These are phyloP conservation scores for Zonitis immaculata DNA, from an alignment of 2,888 invertebrate genomes.

Conservation along the genomic window DNA sequence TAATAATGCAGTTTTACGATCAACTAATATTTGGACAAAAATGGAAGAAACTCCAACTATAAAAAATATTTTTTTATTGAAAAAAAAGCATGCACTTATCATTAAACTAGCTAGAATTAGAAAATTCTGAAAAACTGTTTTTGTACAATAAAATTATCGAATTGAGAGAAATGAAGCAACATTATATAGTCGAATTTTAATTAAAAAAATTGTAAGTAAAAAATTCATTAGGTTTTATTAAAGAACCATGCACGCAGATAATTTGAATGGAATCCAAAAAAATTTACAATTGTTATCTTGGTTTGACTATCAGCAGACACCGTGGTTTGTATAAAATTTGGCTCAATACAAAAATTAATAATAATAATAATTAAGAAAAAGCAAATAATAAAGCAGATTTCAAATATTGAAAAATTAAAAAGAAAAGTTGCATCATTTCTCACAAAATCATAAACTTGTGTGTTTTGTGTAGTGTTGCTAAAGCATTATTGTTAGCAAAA, in stretches of 20 bases:
- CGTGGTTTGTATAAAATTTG: conserved; percentile 13
- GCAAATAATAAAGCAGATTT: too few species aligned
- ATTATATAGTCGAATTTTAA: background rate
- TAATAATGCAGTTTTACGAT: conserved; percentile 13
- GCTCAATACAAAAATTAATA: conserved; percentile 14
- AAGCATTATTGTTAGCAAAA: background rate
- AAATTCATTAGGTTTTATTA: too few species aligned
- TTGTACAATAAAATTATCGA: background rate
- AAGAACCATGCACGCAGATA: background rate
- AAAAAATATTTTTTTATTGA: background rate
- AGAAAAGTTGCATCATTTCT: background rate
- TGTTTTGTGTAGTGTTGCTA: background rate
- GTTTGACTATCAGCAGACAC: conserved; percentile 43
- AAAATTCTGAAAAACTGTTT: background rate
- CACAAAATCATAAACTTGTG: background rate
- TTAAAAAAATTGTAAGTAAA: background rate
- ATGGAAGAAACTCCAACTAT: background rate
- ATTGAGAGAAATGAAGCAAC: background rate
- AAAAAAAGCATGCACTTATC: conserved; percentile 6
- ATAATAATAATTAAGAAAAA: conserved; percentile 9
- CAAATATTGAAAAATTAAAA: too few species aligned
- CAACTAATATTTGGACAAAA: background rate
- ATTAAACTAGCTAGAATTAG: background rate
- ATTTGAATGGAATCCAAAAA: background rate
- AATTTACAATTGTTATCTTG: conserved; percentile 22